These are phyloP conservation scores for Chloroceryle amazona DNA, from an alignment of 2,797 vertebrate genomes.

Conservation along the genomic window DNA sequence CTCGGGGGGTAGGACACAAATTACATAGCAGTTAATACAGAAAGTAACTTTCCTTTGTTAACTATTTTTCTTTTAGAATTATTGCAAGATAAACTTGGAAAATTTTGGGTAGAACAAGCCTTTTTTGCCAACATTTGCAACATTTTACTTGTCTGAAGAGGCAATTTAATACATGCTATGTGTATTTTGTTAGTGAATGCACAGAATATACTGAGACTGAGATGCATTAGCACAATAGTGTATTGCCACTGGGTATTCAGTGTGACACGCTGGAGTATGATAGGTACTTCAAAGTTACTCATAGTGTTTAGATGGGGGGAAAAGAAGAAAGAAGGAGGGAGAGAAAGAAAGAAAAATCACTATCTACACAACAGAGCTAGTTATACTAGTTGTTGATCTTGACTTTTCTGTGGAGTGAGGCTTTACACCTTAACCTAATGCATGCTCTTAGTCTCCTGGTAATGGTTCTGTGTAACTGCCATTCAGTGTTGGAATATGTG, in stretches of 20 bases:
- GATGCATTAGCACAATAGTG: neutral
- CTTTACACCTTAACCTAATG: neutral
- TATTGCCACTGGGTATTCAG: neutral
- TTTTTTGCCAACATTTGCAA: neutral
- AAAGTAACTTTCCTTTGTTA: neutral
- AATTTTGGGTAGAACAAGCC: neutral
- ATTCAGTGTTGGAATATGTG: neutral
- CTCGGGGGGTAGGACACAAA: neutral
- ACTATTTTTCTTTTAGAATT: neutral
- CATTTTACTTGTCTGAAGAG: neutral
- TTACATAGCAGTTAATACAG: neutral
- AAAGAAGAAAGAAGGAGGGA: no score
- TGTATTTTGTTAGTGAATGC: neutral
- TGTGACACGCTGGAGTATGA: neutral
- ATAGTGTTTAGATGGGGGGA: no score
- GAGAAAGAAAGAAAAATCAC: neutral
- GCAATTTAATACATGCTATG: fast-evolving
- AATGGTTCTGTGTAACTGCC: neutral
- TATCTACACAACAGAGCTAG: neutral
- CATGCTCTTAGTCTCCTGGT: neutral
- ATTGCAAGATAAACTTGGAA: neutral
- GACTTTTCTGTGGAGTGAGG: neutral
- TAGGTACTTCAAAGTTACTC: neutral
- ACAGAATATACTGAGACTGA: neutral
- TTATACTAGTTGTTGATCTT: neutral